Evolutionary conservation across 2,113 vertebrate species (phyloP), one percentile per base, ranked within the genome.

Genomic region (Narcine bancroftii): DNA sequence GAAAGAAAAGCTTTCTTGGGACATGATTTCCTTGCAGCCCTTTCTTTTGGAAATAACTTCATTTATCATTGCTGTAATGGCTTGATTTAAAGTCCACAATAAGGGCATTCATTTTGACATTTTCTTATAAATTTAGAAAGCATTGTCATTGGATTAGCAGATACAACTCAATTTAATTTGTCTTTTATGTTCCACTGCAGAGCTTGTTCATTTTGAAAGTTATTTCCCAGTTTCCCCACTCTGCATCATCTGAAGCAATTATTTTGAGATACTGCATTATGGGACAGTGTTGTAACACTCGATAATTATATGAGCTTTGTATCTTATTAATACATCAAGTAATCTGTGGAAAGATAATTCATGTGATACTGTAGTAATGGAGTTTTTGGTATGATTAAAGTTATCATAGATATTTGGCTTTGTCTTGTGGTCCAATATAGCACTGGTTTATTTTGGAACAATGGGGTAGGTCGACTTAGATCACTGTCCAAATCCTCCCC

Each of bases 31-130:
- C 26, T 93, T 93, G 91, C 81, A 93, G 60, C 89, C 89, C 63
- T 93, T 93, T 94, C 93, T 92, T 60, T 92, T 93, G 73, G 93
- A 93, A 93, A 93, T 77, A 71, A 69, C 36, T 92, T 26, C 60
- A 10, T 92, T 93, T 94, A 1, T 71, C 93, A 79, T 92, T 93
- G 29, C 79, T 69, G 60, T 66, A 45, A 89, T 89, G 21, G 17
- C 85, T 89, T 89, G 85, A 89, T 65, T n/a, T 65, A 39, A 91
- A 91, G 63, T 24, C 89, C 63, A 91, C 42, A 91, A 69, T 33
- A 63, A 91, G 89, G 89, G 39, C 89, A 91, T 91, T 91, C 63
- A 91, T 69, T 91, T 91, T 91, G 87, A 66, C 87, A 91, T 91
- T 91, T 69, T 91, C 63, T 69, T 91, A 91, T 91, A 91, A 91